phyloP scores from a whole-genome alignment of 2,888 invertebrate genomes.

The Marasmarcha lunaedactyla region DNA sequence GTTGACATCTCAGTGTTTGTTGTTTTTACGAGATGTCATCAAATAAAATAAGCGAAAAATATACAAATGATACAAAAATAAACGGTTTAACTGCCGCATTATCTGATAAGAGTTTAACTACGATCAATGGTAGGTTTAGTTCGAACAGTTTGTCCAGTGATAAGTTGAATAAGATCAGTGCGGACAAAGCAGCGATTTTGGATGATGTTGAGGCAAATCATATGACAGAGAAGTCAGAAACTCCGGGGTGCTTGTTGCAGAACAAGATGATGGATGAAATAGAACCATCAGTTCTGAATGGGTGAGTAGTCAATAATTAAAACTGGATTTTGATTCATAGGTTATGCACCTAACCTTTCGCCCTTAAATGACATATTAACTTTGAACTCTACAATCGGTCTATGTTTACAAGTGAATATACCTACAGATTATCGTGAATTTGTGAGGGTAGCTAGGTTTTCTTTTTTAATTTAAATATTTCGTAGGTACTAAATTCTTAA shows the following conservation, averaged over 20 bases:
- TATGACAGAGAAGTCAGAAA: slow-evolving; percentile 47
- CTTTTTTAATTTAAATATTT: too few species aligned
- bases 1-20: slow-evolving; percentile 14
- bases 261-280: slow-evolving; percentile 39
- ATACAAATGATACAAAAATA: slow-evolving; percentile 44
- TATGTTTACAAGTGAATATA: too few species aligned
- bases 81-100: slow-evolving; percentile 47
- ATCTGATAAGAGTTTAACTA: slow-evolving; percentile 47
- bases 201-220: slow-evolving; percentile 56
- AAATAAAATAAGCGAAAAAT: slow-evolving; percentile 49
- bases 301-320: slow-evolving; percentile 27
- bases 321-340: not conserved
- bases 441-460: too few species aligned
- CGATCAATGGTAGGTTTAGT: slow-evolving; percentile 46
- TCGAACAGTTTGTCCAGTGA: slow-evolving; percentile 64
- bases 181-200: slow-evolving; percentile 55
- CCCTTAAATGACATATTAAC: too few species aligned
- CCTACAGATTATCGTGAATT: too few species aligned
- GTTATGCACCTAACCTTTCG: too few species aligned
- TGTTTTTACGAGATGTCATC: slow-evolving; percentile 48
- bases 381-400: too few species aligned
- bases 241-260: slow-evolving; percentile 52
- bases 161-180: slow-evolving; percentile 56
- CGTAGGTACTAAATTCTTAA: too few species aligned
- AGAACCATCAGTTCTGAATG: slow-evolving; percentile 28